These are phyloP conservation scores for Anastrepha obliqua DNA, from an alignment of 1,140 invertebrate species.

Conservation along the genomic window DNA sequence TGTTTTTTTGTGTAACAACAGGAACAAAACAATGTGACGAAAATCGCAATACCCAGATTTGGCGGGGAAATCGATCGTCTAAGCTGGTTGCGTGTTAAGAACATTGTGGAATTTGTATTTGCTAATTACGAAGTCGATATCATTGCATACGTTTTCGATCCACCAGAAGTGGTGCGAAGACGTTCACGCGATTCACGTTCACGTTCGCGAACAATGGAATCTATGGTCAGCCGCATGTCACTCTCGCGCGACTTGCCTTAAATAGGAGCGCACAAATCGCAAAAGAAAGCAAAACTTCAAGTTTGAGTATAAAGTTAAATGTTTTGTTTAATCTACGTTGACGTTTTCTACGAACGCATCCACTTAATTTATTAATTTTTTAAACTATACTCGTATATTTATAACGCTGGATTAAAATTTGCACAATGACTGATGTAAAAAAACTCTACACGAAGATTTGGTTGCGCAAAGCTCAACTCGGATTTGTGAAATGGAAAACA, in stretches of 20 bases:
- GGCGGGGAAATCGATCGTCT: conserved; percentile 81
- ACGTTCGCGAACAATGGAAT: conserved; percentile 10
- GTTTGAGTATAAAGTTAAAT: conserved; percentile 2
- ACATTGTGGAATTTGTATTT: conserved; percentile 77
- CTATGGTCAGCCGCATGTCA: conserved; percentile 22
- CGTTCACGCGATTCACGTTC: conserved; percentile 42
- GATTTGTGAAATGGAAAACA: no score
- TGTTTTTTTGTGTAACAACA: conserved; percentile 57
- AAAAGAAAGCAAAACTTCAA: background rate
- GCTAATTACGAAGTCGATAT: conserved; percentile 74
- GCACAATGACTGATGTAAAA: background rate
- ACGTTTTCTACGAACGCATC: background rate
- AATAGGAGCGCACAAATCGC: background rate
- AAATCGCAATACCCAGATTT: conserved; percentile 79
- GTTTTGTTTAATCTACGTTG: background rate
- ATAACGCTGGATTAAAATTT: background rate
- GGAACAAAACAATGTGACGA: conserved; percentile 74
- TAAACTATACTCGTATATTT: background rate
- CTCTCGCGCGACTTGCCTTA: conserved; percentile 18
- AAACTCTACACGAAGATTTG: no score
- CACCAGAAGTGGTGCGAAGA: conserved; percentile 21
- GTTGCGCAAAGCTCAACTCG: no score
- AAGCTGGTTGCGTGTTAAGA: conserved; percentile 77
- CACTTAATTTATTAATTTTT: conserved; percentile 32
- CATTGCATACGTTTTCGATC: conserved; percentile 75